Evolutionary conservation across 2,888 invertebrate genomes (phyloP).

Genomic region (Erebia aethiops): DNA sequence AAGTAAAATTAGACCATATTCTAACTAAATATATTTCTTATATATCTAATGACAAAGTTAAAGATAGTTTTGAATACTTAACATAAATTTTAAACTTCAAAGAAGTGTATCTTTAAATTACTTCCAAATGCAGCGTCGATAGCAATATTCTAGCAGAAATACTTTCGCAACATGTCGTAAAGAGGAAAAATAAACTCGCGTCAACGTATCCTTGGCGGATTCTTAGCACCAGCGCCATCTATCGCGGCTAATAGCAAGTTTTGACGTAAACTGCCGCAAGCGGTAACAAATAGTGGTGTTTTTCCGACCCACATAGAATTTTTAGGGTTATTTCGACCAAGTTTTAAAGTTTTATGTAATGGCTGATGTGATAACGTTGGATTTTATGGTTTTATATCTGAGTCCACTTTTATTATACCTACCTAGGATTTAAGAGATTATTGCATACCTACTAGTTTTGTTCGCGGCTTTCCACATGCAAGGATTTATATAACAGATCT

Average conservation of each 20-base stretch:
- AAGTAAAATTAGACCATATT: too few species aligned
- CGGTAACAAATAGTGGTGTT: slow-evolving; percentile 61
- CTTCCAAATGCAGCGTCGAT: slow-evolving; percentile 22
- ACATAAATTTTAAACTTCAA: neutral
- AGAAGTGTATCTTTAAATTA: slow-evolving; percentile 36
- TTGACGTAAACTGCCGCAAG: slow-evolving; percentile 63
- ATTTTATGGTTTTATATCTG: slow-evolving; percentile 11
- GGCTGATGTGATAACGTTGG: slow-evolving; percentile 31
- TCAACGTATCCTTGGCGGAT: slow-evolving; percentile 47
- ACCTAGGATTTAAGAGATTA: neutral
- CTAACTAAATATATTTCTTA: too few species aligned
- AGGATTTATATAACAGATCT: neutral
- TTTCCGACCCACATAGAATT: slow-evolving; percentile 64
- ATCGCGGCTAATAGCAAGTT: slow-evolving; percentile 68
- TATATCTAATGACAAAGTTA: neutral
- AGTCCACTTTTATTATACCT: neutral
- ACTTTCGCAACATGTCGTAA: slow-evolving; percentile 61
- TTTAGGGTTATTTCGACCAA: slow-evolving; percentile 55
- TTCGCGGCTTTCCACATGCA: neutral
- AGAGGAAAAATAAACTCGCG: slow-evolving; percentile 50
- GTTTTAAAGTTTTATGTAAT: slow-evolving; percentile 35
- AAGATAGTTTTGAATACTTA: neutral
- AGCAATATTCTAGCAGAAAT: slow-evolving; percentile 52
- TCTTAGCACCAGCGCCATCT: slow-evolving; percentile 72
- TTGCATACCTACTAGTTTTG: neutral